Base-by-base conservation (phyloP, 1,140 invertebrate genomes). In the Penaeus vannamei region DNA sequence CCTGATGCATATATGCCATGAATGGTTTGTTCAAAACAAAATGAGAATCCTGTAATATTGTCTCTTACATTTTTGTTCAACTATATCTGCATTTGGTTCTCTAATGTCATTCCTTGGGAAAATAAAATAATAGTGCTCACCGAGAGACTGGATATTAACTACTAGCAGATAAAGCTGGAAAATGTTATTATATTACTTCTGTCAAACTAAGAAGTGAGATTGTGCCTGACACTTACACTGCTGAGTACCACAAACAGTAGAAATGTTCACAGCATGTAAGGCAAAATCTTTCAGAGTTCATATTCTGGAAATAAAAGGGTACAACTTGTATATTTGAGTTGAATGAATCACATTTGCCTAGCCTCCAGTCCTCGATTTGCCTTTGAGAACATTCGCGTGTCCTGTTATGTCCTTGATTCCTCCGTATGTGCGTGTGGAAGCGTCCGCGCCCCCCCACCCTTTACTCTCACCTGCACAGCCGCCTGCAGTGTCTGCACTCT, bases 401-500 rank as follows among this genome's bases (percentile, higher is more conserved):
- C 53, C 46, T 76, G 79, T 61, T 77, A 66, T 84, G 79, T 87
- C 64, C 69, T 84, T 81, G 86, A 81, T 81, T 87, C 53, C 86
- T 83, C 46, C 79, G 83, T 46, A 80, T 59, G 29, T 86, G 80
- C 69, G 79, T 87, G 36, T 83, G 79, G 64, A 53, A 72, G 86
- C 76, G 64, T 83, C 64, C 66, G 66, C 86, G 62, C 81, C 86
- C 61, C 36, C 86, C 32, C 59, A 23, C 76, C 72, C 80, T 53
- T 53, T 53, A 53, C 86, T 85, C 84, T 84, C 87, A 86, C 84
- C 89, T 85, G 91, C 91, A 91, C 91, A 89, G 83, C 86, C 91
- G 91, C 91, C 91, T 91, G 91, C 91, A 91, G 91, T 91, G 91
- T 90, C 72, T 90, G 86, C 88, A 85, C 81, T 76, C 60, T 84